Evolutionary conservation across 2,113 vertebrate genomes (phyloP).

Genomic region (Phaethon lepturus): DNA sequence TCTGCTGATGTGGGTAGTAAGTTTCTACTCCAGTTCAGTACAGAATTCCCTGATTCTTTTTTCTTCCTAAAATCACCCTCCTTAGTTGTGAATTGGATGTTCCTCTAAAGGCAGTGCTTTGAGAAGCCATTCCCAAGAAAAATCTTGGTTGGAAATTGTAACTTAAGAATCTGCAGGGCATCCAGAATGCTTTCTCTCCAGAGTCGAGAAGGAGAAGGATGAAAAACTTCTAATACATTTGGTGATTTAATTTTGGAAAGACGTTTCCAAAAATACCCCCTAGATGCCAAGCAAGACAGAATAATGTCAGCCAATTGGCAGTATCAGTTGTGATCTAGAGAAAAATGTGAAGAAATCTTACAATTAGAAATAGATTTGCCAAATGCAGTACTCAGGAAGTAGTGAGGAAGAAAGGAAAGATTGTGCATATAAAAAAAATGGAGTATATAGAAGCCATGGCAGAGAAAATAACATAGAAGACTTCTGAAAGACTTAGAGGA

Average conservation of each 20-base stretch:
- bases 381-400: background rate
- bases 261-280: background rate
- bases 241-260: background rate
- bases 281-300: background rate
- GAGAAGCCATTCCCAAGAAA: background rate
- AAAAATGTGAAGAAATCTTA: background rate
- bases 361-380: background rate
- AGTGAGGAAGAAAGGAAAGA: background rate
- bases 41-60: background rate
- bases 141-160: background rate
- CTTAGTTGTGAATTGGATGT: background rate
- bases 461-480: background rate
- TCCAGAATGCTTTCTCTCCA: background rate
- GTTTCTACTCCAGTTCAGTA: background rate
- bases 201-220: background rate
- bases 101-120: background rate
- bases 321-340: background rate
- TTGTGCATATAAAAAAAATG: background rate
- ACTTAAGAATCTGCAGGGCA: background rate
- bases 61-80: background rate
- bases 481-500: background rate
- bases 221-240: background rate
- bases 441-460: background rate
- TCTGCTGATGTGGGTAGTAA: background rate
- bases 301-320: background rate